Conservation (phyloP, 2,797 vertebrate genomes). For the Denticeps clupeoides region DNA sequence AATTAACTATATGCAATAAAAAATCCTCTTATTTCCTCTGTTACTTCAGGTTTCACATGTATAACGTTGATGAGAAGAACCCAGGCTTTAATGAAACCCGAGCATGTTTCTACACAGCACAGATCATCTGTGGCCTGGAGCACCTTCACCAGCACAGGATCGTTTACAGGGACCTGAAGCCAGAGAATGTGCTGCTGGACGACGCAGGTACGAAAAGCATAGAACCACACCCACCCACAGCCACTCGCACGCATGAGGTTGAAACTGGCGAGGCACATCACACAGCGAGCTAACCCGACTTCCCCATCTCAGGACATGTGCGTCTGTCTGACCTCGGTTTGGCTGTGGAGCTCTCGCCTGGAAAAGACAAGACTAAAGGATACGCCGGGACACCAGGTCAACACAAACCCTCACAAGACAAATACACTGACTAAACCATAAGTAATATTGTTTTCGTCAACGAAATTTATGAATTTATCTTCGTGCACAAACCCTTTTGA, state of each 20-base stretch:
- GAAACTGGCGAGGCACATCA: not conserved
- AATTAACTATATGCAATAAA: too few species aligned
- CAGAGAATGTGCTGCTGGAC: constrained; percentile 62
- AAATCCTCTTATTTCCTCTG: not conserved
- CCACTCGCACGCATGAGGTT: not conserved
- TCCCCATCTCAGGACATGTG: constrained; percentile 47
- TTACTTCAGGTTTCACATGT: constrained; percentile 60
- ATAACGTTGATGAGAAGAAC: constrained; percentile 64
- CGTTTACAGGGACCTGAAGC: constrained; percentile 65
- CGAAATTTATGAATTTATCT: too few species aligned
- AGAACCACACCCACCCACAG: too few species aligned
- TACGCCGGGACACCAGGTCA: constrained; percentile 64
- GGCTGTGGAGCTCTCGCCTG: constrained; percentile 57
- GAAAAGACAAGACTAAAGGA: constrained; percentile 55
- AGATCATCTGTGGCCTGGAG: constrained; percentile 64
- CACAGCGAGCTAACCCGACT: not conserved
- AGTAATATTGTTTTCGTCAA: too few species aligned
- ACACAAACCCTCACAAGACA: too few species aligned
- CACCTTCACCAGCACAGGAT: constrained; percentile 69
- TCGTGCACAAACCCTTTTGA: too few species aligned
- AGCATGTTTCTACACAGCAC: constrained; percentile 57
- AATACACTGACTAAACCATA: too few species aligned
- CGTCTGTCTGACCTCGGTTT: constrained; percentile 63
- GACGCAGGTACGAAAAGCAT: constrained; percentile 44
- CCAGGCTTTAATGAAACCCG: constrained; percentile 58